A percentile compares a stretch with the other conserved stretches of the same genome.
These are phyloP conservation scores for Albula goreensis DNA, from an alignment of 2,113 vertebrate species.

Conservation along the genomic window DNA sequence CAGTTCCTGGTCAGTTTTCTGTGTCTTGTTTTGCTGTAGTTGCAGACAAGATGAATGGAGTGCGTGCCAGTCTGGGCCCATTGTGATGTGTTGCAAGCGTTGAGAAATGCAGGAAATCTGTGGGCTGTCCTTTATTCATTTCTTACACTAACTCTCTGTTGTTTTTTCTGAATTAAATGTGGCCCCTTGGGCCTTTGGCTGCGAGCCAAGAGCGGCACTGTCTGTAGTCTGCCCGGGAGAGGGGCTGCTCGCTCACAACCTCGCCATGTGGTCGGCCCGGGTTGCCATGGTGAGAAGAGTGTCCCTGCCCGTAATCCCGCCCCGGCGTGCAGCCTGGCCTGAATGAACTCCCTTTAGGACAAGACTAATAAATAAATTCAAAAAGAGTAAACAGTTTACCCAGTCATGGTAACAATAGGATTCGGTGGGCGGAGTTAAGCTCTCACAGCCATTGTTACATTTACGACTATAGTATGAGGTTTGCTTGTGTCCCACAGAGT, in stretches of 20 bases:
- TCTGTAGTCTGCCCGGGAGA: background rate
- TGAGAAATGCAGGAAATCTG: background rate
- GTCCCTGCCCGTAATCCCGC: slow-evolving; percentile 78
- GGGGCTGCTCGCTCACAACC: slow-evolving; percentile 42
- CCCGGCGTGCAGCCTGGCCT: slow-evolving; percentile 58
- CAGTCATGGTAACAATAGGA: slow-evolving; percentile 37
- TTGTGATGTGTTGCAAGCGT: background rate
- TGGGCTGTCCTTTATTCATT: background rate
- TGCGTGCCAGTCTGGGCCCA: too few species aligned
- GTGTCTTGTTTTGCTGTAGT: background rate
- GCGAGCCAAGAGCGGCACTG: slow-evolving; percentile 45
- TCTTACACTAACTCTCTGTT: background rate
- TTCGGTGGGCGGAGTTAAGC: slow-evolving; percentile 27
- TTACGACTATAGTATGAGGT: background rate
- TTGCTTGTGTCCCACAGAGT: background rate
- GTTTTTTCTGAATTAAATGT: slow-evolving; percentile 20
- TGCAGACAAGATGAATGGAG: background rate
- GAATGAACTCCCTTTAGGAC: slow-evolving; percentile 54
- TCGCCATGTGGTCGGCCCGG: slow-evolving; percentile 39
- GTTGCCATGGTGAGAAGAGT: slow-evolving; percentile 74
- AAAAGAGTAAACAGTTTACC: slow-evolving; percentile 62
- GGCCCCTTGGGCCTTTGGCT: slow-evolving; percentile 46
- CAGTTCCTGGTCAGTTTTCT: background rate
- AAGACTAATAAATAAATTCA: slow-evolving; percentile 59
- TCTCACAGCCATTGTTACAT: background rate